Evolutionary conservation across 1,140 invertebrate genomes (phyloP).

Genomic region (Lucilia cuprina): DNA sequence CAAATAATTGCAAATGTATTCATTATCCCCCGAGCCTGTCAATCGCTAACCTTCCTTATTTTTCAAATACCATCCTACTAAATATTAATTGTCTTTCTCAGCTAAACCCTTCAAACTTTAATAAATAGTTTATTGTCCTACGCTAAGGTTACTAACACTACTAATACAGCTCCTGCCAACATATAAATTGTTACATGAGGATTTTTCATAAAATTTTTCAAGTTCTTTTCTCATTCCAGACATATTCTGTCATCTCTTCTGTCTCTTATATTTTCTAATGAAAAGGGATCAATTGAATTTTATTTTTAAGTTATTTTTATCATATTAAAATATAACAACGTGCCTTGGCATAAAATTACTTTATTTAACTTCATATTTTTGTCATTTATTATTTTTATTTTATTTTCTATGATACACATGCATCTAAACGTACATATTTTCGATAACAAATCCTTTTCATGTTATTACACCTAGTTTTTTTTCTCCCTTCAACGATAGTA

Average conservation of each 20-base stretch:
- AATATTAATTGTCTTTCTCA: neutral
- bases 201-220: neutral
- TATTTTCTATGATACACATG: neutral
- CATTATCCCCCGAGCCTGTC: too few relatives aligned
- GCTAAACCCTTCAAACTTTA: neutral
- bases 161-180: neutral
- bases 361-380: neutral
- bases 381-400: neutral
- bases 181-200: neutral
- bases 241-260: neutral
- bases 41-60: too few relatives aligned
- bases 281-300: conserved; percentile 26
- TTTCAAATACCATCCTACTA: neutral
- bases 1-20: too few relatives aligned
- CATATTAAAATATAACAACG: conserved; percentile 41
- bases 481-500: too few relatives aligned
- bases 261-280: neutral
- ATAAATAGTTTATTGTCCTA: conserved; percentile 32
- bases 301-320: conserved; percentile 32
- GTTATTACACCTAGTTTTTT: neutral
- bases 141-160: neutral
- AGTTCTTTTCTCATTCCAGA: neutral
- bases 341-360: conserved; percentile 58
- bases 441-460: neutral
- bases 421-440: neutral